Evolutionary conservation across 1,140 invertebrate species (phyloP).

Genomic region (Calliphora vicina): DNA sequence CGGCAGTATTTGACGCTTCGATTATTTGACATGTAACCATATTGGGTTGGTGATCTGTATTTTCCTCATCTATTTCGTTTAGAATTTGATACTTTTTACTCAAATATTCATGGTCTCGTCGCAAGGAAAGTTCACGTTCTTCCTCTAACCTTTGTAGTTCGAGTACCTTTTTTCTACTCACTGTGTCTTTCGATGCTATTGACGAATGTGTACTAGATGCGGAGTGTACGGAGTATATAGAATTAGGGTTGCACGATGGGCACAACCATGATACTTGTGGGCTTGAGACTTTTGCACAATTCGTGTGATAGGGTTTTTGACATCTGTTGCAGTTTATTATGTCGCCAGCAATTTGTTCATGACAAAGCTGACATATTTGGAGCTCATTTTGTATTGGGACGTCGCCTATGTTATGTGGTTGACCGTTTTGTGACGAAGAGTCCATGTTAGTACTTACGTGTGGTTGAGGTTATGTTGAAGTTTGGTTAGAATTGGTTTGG

Average conservation of each 20-base stretch:
- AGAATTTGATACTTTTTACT: background rate
- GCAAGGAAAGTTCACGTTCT: background rate
- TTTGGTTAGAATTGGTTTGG: too few species aligned
- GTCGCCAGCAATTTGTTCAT: background rate
- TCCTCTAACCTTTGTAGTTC: background rate
- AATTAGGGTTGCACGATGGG: too few species aligned
- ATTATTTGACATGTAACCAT: background rate
- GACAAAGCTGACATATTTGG: background rate
- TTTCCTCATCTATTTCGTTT: background rate
- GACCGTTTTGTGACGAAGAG: background rate
- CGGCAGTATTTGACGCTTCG: background rate
- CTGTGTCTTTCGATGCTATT: background rate
- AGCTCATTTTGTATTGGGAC: too few species aligned
- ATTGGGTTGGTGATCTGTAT: background rate
- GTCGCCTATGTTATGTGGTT: too few species aligned
- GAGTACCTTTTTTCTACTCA: background rate
- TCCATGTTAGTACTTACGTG: background rate
- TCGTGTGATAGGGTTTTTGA: background rate
- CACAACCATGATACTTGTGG: too few species aligned
- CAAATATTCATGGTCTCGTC: background rate
- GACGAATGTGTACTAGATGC: too few species aligned
- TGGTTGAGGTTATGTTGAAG: background rate
- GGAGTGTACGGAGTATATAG: too few species aligned
- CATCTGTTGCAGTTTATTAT: background rate
- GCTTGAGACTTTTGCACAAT: background rate